phyloP scores from a whole-genome alignment of 2,888 invertebrate species.

The Nephrotoma appendiculata region DNA sequence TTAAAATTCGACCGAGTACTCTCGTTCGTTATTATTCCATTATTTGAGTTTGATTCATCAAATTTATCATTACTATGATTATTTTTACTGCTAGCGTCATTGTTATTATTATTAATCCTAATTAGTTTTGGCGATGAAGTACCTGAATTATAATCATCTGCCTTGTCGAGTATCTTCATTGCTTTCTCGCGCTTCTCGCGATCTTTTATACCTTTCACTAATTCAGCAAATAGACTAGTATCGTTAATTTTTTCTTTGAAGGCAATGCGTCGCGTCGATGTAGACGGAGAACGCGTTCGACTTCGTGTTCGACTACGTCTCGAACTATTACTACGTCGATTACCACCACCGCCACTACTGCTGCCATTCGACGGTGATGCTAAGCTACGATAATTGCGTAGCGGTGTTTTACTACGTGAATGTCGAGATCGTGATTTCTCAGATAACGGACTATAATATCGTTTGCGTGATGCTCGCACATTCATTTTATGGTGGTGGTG shows the following conservation, averaged over 20 bases:
- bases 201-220: conserved; percentile 51
- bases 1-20: conserved; percentile 14
- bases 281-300: conserved; percentile 30
- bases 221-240: conserved; percentile 78
- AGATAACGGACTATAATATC: conserved; percentile 29
- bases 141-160: conserved; percentile 35
- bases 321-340: neutral
- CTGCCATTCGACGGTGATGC: neutral
- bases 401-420: conserved; percentile 9
- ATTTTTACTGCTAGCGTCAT: conserved; percentile 19
- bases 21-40: conserved; percentile 18
- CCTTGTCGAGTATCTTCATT: conserved; percentile 47
- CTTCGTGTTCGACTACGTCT: conserved; percentile 21
- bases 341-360: neutral
- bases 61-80: conserved; percentile 24
- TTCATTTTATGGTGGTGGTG: conserved; percentile 18
- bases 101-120: neutral
- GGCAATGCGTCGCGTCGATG: conserved; percentile 38
- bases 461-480: conserved; percentile 26
- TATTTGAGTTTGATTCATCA: neutral
- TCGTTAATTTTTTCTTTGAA: conserved; percentile 72
- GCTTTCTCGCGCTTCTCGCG: conserved; percentile 69
- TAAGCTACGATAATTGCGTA: conserved; percentile 12
- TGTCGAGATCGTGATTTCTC: conserved; percentile 25
- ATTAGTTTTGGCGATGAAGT: neutral